Evolutionary conservation across 2,888 invertebrate genomes (phyloP).

Genomic region (Drymonia ruficornis): DNA sequence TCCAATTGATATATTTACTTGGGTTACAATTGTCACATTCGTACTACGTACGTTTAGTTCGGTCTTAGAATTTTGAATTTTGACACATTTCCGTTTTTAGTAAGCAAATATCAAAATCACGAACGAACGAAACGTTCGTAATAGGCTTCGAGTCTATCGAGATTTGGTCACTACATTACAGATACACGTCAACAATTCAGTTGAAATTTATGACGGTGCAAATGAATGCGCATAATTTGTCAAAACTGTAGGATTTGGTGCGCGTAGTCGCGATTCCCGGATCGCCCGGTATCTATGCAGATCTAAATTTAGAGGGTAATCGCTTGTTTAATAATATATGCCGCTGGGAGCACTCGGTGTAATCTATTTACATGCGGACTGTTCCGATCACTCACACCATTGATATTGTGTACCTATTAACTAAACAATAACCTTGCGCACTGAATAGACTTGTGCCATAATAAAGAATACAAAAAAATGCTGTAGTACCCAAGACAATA

Average conservation of each 20-base stretch:
- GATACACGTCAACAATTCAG: constrained; percentile 35
- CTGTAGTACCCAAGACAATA: too few relatives aligned
- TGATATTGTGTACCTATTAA: constrained; percentile 38
- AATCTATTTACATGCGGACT: constrained; percentile 55
- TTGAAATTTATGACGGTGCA: constrained; percentile 40
- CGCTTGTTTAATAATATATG: constrained; percentile 68
- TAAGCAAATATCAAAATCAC: too few relatives aligned
- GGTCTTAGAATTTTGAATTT: too few relatives aligned
- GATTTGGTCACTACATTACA: too few relatives aligned
- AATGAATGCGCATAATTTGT: constrained; percentile 73
- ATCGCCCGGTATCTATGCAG: constrained; percentile 60
- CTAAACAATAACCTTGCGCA: too few relatives aligned
- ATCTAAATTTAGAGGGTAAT: constrained; percentile 72
- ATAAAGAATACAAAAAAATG: too few relatives aligned
- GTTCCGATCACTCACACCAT: constrained; percentile 47
- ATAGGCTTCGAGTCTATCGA: too few relatives aligned
- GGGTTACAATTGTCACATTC: neutral
- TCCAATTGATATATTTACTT: constrained; percentile 6
- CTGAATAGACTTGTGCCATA: too few relatives aligned
- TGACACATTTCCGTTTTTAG: too few relatives aligned
- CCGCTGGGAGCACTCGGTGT: constrained; percentile 48
- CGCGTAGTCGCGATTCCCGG: constrained; percentile 51
- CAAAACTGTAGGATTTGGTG: constrained; percentile 62
- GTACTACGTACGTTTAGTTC: constrained; percentile 4
- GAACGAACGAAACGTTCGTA: too few relatives aligned